Conservation (phyloP, 1,140 invertebrate genomes). For the Bombus confusus region DNA sequence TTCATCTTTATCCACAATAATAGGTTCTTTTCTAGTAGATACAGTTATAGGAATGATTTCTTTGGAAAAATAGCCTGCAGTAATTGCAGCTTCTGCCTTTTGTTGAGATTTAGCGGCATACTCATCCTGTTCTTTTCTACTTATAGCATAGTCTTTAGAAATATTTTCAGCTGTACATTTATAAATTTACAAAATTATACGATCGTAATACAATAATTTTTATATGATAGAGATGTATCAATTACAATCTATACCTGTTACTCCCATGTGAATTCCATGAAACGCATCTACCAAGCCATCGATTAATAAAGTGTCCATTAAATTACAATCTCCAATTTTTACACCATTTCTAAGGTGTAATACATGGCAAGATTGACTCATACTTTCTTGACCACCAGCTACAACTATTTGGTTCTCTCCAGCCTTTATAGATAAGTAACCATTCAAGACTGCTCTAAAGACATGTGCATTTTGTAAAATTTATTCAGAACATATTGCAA, state of each 20-base stretch:
- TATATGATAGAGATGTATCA: neutral
- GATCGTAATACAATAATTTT: conserved; percentile 19
- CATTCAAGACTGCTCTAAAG: conserved; percentile 86
- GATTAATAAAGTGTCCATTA: conserved; percentile 88
- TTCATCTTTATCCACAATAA: conserved; percentile 86
- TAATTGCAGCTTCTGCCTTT: conserved; percentile 86
- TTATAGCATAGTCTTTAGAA: conserved; percentile 87
- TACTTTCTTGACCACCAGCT: conserved; percentile 93
- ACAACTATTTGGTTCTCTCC: conserved; percentile 89
- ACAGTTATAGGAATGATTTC: conserved; percentile 88
- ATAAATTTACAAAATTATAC: neutral
- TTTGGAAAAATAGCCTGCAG: conserved; percentile 86
- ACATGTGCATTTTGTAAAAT: neutral
- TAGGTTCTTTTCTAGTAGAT: conserved; percentile 81
- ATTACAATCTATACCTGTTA: conserved; percentile 85
- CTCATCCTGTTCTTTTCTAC: conserved; percentile 89
- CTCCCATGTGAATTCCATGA: conserved; percentile 91
- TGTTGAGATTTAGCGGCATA: conserved; percentile 89
- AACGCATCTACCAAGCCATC: conserved; percentile 94
- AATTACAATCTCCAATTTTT: conserved; percentile 87
- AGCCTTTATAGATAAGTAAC: conserved; percentile 87
- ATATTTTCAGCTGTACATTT: conserved; percentile 88
- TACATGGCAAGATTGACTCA: conserved; percentile 91
- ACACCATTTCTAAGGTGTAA: conserved; percentile 86
- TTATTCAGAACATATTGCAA: neutral